Conservation (phyloP, 1,140 invertebrate species). For the Camponotus floridanus region DNA sequence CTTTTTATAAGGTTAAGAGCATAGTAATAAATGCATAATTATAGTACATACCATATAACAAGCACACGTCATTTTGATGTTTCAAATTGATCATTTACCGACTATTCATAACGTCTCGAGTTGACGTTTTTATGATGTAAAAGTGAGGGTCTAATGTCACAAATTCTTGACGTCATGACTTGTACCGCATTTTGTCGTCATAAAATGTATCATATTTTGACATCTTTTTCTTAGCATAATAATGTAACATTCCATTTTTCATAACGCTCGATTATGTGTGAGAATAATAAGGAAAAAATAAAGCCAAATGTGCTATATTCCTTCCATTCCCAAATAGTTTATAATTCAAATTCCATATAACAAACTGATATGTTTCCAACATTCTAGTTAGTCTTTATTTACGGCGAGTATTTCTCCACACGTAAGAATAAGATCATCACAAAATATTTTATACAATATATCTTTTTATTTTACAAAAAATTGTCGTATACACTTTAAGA, state of each 20-base stretch:
- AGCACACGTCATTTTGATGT: too few relatives aligned
- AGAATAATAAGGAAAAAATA: slow-evolving; percentile 1
- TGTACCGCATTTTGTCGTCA: too few relatives aligned
- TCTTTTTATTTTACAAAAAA: slow-evolving; percentile 82
- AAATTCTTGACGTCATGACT: too few relatives aligned
- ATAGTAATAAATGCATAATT: too few relatives aligned
- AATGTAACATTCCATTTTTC: slow-evolving; percentile 22
- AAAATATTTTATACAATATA: slow-evolving; percentile 31
- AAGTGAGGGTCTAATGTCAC: too few relatives aligned
- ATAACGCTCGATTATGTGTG: neutral
- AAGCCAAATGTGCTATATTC: slow-evolving; percentile 14
- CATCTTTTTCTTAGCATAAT: too few relatives aligned
- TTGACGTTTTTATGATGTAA: too few relatives aligned
- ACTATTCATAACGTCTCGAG: too few relatives aligned
- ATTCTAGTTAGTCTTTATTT: neutral
- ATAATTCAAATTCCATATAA: neutral
- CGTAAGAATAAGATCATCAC: neutral
- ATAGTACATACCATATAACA: too few relatives aligned
- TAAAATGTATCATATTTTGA: too few relatives aligned
- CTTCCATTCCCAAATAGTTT: neutral
- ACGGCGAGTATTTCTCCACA: neutral
- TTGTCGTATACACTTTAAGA: slow-evolving; percentile 78
- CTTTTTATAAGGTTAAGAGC: too few relatives aligned
- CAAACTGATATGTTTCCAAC: slow-evolving; percentile 1
- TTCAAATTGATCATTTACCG: too few relatives aligned